Conservation (phyloP, 2,113 vertebrate species). For the Tragelaphus imberbis region DNA sequence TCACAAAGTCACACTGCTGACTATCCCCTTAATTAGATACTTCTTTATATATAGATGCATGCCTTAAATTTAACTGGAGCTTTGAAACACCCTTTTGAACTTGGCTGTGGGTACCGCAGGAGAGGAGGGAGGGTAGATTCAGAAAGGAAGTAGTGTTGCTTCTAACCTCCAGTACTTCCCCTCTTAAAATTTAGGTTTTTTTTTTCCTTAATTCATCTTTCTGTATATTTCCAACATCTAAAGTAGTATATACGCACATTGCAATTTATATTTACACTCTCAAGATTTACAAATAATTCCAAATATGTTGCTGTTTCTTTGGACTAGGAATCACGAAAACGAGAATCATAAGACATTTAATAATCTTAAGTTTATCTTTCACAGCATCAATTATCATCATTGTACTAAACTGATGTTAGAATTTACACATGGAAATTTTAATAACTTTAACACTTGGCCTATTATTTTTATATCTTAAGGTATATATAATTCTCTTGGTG, state of each 20-base stretch:
- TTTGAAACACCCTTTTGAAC: neutral
- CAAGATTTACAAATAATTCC: neutral
- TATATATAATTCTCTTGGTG: neutral
- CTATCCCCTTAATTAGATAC: neutral
- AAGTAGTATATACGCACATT: neutral
- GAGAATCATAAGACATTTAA: neutral
- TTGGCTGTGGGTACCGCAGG: neutral
- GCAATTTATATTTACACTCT: neutral
- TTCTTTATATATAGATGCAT: neutral
- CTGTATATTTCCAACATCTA: neutral
- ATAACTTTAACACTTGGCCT: neutral
- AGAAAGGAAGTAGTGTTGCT: neutral
- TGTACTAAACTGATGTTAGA: neutral
- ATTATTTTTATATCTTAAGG: neutral
- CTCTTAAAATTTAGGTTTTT: neutral
- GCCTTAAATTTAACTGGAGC: neutral
- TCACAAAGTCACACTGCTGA: neutral
- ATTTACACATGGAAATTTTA: neutral
- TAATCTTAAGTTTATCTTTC: neutral
- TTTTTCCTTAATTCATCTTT: neutral
- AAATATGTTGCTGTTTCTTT: neutral
- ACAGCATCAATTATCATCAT: neutral
- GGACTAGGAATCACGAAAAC: neutral
- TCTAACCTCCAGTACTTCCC: neutral
- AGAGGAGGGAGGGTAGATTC: neutral